Base-by-base conservation (phyloP, 2,797 vertebrate genomes). In the Anguilla pacifica region DNA sequence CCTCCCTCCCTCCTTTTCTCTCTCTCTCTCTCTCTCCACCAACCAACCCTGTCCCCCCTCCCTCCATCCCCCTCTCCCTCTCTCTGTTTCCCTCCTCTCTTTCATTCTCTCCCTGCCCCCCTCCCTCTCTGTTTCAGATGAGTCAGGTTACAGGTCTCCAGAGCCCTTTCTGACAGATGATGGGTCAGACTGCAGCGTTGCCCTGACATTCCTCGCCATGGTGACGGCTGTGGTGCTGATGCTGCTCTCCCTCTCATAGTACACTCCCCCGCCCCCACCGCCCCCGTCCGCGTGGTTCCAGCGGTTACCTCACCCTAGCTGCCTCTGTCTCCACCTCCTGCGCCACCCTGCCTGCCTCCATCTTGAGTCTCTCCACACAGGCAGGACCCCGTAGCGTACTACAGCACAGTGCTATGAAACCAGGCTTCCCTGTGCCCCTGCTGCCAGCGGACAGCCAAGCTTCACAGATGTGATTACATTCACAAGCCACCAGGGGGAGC, bases 161-260 rank as follows among this genome's bases (percentile, higher is more conserved):
- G 98, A 99, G 94, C 98, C 98, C 31, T 98, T 99, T 94, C 97
- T 99, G 96, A 99, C 98, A 92, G 98, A 97, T 91, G 97, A 97
- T 91, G 97, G 97, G 94, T 97, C 95, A 0, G 89, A 92, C 81
- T 96, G 90, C 90, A 94, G 91, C 87, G 93, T 94, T 74, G 90
- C 91, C 90, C 85, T 89, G 87, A 4, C 88, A 85, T 83, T 88
- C 88, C 91, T 90, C 89, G 90, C 92, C 87, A 91, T 90, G 59
- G 87, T 86, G 85, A 90, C 94, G 88, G 91, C 91, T 88, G 90
- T 94, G 74, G 89, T 93, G 88, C 92, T 94, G 92, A 93, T 94
- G 91, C 89, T 94, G 88, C 83, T 93, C 91, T 92, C 91, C 90
- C 89, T 91, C 92, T 92, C 94, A 94, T 96, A 94, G 94, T 67